Base-by-base conservation (phyloP, 2,888 invertebrate genomes). In the Cataglyphis cursor region DNA sequence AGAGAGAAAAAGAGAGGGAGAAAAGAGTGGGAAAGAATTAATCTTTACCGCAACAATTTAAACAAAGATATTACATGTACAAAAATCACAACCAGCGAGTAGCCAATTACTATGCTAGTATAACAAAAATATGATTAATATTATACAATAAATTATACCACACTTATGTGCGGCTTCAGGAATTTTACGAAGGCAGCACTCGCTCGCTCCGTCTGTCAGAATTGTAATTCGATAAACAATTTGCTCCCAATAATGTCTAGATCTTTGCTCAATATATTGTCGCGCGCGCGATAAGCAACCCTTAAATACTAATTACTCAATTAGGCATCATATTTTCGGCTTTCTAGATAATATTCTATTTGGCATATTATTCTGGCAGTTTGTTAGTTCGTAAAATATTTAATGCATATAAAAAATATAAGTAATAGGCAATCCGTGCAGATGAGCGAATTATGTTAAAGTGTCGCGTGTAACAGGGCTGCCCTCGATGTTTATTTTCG, bases 31-130 rank as follows among this genome's bases (percentile, higher is more conserved):
- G 65, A 51, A 44, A 59, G 6, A 83, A 68, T 24, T 24, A 51
- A 62, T 61, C 72, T 65, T 66, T 61, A 84, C 10, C 72, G 72
- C 73, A 41, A 28, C 72, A 65, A 74, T 80, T 66, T 70, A 80
- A 85, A 64, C 51, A 64, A 74, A 48, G 59, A 78, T 78, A 78
- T 78, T 78, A 78, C 70, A 31, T 86, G 81, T 75, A 89, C 81
- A 61, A 89, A 89, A 91, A 93, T 93, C 93, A 93, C 93, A 93
- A 93, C 92, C 92, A 90, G 90, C 91, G 93, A 93, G 93, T 88
- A 87, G 91, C 91, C 89, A 90, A 90, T 90, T 88, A 86, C 84
- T 66, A 87, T 87, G 73, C 87, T 91, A 92, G 84, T 89, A 51
- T 51, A 88, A 91, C 84, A 90, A 90, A 92, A 91, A 88, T 90